Evolutionary conservation across 2,797 vertebrate genomes (phyloP).

Genomic region (Scarus forsteni): DNA sequence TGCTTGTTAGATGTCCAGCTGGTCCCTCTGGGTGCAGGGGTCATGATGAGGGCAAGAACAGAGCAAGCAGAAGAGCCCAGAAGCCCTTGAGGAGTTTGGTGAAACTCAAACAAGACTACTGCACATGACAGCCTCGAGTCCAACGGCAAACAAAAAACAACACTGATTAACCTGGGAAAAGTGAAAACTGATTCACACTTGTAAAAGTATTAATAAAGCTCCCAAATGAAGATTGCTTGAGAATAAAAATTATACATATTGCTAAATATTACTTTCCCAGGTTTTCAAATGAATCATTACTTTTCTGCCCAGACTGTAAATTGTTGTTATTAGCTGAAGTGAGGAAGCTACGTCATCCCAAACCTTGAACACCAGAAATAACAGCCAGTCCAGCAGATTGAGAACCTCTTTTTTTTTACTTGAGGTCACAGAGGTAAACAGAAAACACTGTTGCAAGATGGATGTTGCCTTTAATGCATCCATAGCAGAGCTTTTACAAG

Average conservation of each 20-base stretch:
- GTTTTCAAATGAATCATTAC: too few species aligned
- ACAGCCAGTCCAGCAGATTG: neutral
- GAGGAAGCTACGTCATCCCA: neutral
- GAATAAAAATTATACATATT: too few species aligned
- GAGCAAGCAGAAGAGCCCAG: conserved; percentile 12
- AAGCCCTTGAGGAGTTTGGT: conserved; percentile 16
- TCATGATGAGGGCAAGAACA: conserved; percentile 11
- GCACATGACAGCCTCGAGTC: conserved; percentile 14
- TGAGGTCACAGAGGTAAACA: conserved; percentile 17
- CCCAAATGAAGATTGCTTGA: too few species aligned
- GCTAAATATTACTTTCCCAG: too few species aligned
- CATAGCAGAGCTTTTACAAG: conserved; percentile 49
- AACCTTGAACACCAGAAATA: conserved; percentile 11
- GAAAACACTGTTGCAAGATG: conserved; percentile 15
- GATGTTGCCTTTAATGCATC: conserved; percentile 53
- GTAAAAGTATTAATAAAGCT: too few species aligned
- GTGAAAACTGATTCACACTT: too few species aligned
- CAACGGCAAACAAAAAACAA: conserved; percentile 10
- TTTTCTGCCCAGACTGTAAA: neutral
- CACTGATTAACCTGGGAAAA: too few species aligned
- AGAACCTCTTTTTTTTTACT: conserved; percentile 5
- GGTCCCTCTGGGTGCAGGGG: conserved; percentile 6
- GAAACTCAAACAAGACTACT: conserved; percentile 33
- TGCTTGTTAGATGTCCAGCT: conserved; percentile 1
- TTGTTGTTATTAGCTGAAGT: neutral